Evolutionary conservation across 2,113 vertebrate species (phyloP).

Genomic region (Amblyornis subalaris): DNA sequence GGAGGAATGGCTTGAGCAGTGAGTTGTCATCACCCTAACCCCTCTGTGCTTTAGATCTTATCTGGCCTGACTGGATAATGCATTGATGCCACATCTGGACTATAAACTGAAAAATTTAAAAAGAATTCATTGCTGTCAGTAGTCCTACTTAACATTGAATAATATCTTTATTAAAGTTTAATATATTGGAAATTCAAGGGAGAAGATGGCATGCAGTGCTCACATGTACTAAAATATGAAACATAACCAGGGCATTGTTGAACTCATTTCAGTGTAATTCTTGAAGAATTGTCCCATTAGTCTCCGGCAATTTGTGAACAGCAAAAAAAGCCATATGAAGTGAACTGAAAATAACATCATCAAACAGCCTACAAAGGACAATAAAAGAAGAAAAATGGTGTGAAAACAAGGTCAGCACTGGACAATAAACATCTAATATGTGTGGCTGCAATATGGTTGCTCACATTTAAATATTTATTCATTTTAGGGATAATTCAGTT

Average conservation of each 20-base stretch:
- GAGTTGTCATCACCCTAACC: neutral
- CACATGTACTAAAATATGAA: neutral
- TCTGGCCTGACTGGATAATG: neutral
- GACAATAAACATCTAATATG: neutral
- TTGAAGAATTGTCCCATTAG: conserved; percentile 38
- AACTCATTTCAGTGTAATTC: conserved; percentile 20
- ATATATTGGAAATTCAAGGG: neutral
- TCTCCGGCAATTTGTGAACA: neutral
- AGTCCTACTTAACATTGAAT: neutral
- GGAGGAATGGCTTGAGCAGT: neutral
- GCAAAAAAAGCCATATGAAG: neutral
- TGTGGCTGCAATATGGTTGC: neutral
- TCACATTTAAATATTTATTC: conserved; percentile 48
- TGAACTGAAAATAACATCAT: conserved; percentile 11
- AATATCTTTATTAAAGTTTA: conserved; percentile 2
- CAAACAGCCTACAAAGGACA: conserved; percentile 9
- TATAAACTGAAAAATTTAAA: neutral
- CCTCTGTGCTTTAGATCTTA: neutral
- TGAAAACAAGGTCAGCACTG: conserved; percentile 12
- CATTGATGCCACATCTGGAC: neutral
- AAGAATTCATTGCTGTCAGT: neutral
- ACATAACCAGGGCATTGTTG: neutral
- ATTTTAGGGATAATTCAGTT: conserved; percentile 1
- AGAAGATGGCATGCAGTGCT: neutral
- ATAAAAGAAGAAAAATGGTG: conserved; percentile 25